Evolutionary conservation across 2,888 invertebrate genomes (phyloP), one percentile per base, ranked within the genome.

Genomic region (Ectobius pallidus): DNA sequence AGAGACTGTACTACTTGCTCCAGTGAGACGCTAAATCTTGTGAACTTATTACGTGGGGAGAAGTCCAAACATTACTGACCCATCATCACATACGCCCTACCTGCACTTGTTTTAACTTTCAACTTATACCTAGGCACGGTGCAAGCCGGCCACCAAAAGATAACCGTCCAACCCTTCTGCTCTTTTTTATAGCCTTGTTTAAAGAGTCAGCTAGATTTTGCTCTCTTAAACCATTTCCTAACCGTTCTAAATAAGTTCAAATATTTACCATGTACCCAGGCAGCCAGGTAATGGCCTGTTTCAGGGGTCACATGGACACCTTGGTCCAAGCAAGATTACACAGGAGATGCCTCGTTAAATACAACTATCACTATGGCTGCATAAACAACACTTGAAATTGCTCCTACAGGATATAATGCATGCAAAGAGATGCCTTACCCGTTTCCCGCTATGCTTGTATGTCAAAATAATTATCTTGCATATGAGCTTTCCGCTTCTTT

Each of bases 71-170:
- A 32, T 30, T 58, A 58, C 58, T 58, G 58, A 58, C 58, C 58
- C 58, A 58, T 58, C 58, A 58, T n/a, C 27, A 58, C 27, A 22
- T 11, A 4, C 52, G 52, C 52, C n/a, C 52, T 52, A 52, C 52
- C 52, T 52, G 52, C 52, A 52, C 52, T 52, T 52, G 42, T 65
- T 65, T 65, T 46, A 46, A 46, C 46, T 9, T 25, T n/a, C 65
- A 65, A 65, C 65, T 65, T 65, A 65, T 65, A 65, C 65, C 65
- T n/a, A 65, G 46, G 44, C 65, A 65, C 65, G 46, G 65, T 46
- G 44, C 65, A 34, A n/a, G n/a, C n/a, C n/a, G n/a, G 34, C 34
- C 11, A 44, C 27, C 25, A 16, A 46, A 65, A 65, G 65, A 65
- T 65, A 65, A 65, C 65, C 25, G 30, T n/a, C 58, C 58, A 25